Evolutionary conservation across 2,888 invertebrate species (phyloP).

Genomic region (Idaea dimidiata): DNA sequence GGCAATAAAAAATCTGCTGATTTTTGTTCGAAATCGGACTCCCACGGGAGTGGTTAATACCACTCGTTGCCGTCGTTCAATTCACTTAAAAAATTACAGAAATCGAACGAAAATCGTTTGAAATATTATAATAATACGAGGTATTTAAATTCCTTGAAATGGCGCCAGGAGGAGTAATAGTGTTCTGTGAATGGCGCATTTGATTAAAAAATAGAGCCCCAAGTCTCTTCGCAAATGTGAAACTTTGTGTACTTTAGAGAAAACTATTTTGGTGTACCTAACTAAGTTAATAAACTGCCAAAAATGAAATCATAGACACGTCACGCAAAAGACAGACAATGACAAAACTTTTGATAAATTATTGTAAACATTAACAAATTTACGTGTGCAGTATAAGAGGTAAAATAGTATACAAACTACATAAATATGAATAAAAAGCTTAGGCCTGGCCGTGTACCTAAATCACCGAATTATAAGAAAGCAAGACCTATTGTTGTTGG

Average conservation of each 20-base stretch:
- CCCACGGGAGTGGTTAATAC: too few species aligned
- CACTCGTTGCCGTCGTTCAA: too few species aligned
- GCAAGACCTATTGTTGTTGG: constrained; percentile 10
- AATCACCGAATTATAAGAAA: constrained; percentile 17
- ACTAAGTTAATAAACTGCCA: background rate
- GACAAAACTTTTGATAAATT: background rate
- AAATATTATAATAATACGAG: too few species aligned
- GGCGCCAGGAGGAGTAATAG: too few species aligned
- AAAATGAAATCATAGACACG: background rate
- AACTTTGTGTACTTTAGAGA: background rate
- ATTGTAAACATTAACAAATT: constrained; percentile 14
- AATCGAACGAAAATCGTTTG: too few species aligned
- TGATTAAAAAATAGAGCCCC: too few species aligned
- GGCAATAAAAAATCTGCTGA: too few species aligned
- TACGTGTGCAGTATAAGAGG: constrained; percentile 11
- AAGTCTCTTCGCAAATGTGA: background rate
- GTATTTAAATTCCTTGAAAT: too few species aligned
- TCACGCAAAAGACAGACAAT: background rate
- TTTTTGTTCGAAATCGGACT: too few species aligned
- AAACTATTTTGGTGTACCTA: background rate
- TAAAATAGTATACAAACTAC: background rate
- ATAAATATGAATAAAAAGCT: constrained; percentile 24
- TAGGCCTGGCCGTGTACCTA: constrained; percentile 8
- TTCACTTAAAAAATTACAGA: too few species aligned
- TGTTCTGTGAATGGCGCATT: too few species aligned